Conservation (phyloP, 2,888 invertebrate species). For the Calameuta filiformis region DNA sequence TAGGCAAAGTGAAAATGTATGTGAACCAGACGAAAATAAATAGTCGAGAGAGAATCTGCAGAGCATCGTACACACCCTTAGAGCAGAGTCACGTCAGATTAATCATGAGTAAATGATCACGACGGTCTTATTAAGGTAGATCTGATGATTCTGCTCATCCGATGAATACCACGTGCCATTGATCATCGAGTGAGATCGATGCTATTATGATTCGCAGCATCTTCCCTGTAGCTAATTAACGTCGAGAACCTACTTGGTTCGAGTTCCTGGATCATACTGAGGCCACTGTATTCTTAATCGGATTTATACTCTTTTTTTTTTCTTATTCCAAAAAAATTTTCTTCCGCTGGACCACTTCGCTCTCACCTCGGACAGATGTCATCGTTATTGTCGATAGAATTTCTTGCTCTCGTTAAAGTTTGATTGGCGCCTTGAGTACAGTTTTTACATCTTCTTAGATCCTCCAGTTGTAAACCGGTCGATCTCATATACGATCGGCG, state of each 20-base stretch:
- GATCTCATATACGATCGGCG: not conserved
- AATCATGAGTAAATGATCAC: not conserved
- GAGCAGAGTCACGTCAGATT: not conserved
- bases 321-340: not conserved
- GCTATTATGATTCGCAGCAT: not conserved
- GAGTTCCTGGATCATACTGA: not conserved
- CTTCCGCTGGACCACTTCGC: not conserved
- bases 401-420: slow-evolving; percentile 4
- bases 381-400: not conserved
- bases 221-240: not conserved
- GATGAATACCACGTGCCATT: not conserved
- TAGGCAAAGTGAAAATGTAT: slow-evolving; percentile 33
- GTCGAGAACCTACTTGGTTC: not conserved
- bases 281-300: not conserved
- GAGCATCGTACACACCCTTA: not conserved
- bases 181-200: not conserved
- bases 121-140: not conserved
- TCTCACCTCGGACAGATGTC: not conserved
- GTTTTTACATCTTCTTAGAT: not conserved
- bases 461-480: not conserved
- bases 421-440: not conserved
- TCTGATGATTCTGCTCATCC: not conserved
- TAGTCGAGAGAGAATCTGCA: slow-evolving; percentile 19
- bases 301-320: not conserved
- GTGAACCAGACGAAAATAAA: slow-evolving; percentile 33